Evolutionary conservation across 2,888 invertebrate genomes (phyloP).

Genomic region (Cantharis rufa): DNA sequence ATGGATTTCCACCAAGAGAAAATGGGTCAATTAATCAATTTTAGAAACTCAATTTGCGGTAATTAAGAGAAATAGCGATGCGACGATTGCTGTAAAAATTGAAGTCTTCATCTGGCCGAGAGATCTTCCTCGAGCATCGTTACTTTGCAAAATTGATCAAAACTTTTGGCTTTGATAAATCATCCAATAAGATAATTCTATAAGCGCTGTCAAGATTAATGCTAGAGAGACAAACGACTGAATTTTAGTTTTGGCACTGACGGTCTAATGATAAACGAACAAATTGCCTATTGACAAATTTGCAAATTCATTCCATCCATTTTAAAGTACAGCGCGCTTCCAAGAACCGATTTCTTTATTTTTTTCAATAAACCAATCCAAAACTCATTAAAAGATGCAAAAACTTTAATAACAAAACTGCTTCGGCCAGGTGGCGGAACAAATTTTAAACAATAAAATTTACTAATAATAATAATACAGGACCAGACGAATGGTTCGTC

Average conservation of each 20-base stretch:
- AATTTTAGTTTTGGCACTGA: neutral
- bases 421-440: neutral
- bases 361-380: neutral
- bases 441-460: neutral
- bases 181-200: neutral
- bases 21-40: neutral
- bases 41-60: neutral
- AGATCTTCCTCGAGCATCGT: neutral
- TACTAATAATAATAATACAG: neutral
- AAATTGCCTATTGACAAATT: neutral
- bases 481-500: neutral
- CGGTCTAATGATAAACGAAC: neutral
- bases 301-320: neutral
- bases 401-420: neutral
- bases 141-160: neutral
- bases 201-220: neutral
- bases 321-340: neutral
- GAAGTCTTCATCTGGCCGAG: neutral
- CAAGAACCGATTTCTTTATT: neutral
- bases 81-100: neutral
- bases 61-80: neutral
- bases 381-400: neutral
- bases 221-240: neutral
- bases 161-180: neutral
- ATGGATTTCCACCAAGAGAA: neutral